Evolutionary conservation across 2,113 vertebrate genomes (phyloP).

Genomic region (Lagopus leucura): DNA sequence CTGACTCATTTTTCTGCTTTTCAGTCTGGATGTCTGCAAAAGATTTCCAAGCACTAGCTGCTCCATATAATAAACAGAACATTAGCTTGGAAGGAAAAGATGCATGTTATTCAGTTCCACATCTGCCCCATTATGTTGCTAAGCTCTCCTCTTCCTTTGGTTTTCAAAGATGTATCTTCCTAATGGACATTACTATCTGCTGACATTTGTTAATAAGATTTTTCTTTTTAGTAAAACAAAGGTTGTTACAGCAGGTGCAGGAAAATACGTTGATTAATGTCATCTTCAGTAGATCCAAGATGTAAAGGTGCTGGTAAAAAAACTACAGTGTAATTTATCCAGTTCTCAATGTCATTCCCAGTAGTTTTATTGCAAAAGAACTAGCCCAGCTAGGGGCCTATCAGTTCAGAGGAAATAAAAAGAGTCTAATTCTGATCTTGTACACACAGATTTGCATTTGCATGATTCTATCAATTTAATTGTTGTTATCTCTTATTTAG

Average conservation of each 20-base stretch:
- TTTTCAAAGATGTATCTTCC: not conserved
- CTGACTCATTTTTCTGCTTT: slow-evolving; percentile 28
- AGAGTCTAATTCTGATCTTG: not conserved
- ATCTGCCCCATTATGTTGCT: not conserved
- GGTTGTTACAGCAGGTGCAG: not conserved
- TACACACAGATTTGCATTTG: not conserved
- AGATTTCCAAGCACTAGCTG: not conserved
- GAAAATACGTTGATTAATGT: not conserved
- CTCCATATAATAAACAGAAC: not conserved
- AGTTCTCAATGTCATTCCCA: not conserved
- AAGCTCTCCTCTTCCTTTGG: not conserved
- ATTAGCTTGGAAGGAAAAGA: not conserved
- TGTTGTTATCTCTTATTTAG: not conserved
- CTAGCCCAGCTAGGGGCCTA: not conserved
- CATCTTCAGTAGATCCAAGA: not conserved
- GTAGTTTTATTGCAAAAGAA: not conserved
- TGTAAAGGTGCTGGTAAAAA: not conserved
- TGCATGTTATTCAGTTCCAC: not conserved
- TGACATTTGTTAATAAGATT: not conserved
- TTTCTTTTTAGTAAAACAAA: not conserved
- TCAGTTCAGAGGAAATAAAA: not conserved
- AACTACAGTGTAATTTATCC: not conserved
- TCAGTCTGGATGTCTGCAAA: not conserved
- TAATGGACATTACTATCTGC: not conserved
- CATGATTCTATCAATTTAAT: not conserved